phyloP scores from a whole-genome alignment of 2,888 invertebrate genomes.

The Tribolium freemani region DNA sequence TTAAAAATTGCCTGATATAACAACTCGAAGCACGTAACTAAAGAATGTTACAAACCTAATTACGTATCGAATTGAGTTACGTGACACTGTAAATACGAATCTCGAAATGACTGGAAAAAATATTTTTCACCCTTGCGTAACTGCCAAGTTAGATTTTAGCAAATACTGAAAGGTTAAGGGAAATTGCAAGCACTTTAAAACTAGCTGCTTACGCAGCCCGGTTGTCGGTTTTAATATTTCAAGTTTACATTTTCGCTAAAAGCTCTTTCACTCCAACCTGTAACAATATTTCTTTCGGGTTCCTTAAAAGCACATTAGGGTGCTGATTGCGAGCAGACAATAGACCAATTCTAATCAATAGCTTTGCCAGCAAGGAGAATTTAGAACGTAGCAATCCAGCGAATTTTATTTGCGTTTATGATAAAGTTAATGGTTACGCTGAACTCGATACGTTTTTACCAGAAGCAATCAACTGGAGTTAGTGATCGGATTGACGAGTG shows the following conservation, averaged over 20 bases:
- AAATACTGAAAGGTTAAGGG: too few relatives aligned
- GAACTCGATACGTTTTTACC: conserved; percentile 9
- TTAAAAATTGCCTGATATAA: too few relatives aligned
- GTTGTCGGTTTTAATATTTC: background rate
- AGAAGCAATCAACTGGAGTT: conserved; percentile 13
- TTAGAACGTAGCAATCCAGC: background rate
- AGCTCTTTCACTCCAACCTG: background rate
- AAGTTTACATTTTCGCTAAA: background rate
- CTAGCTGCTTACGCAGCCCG: background rate
- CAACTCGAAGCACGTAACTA: too few relatives aligned
- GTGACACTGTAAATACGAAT: too few relatives aligned
- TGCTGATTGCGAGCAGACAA: background rate
- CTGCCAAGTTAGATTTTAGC: too few relatives aligned
- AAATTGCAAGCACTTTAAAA: too few relatives aligned
- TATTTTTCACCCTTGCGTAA: too few relatives aligned
- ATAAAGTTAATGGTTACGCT: conserved; percentile 21
- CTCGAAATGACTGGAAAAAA: too few relatives aligned
- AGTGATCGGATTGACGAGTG: conserved; percentile 18
- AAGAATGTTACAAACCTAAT: too few relatives aligned
- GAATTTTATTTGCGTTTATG: conserved; percentile 1
- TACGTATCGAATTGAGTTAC: too few relatives aligned
- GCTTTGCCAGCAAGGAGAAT: background rate
- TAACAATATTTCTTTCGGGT: conserved; percentile 2
- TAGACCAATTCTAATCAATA: conserved; percentile 2
- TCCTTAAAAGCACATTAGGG: background rate